Conservation (phyloP, 2,113 vertebrate genomes). For the Labeo rohita region DNA sequence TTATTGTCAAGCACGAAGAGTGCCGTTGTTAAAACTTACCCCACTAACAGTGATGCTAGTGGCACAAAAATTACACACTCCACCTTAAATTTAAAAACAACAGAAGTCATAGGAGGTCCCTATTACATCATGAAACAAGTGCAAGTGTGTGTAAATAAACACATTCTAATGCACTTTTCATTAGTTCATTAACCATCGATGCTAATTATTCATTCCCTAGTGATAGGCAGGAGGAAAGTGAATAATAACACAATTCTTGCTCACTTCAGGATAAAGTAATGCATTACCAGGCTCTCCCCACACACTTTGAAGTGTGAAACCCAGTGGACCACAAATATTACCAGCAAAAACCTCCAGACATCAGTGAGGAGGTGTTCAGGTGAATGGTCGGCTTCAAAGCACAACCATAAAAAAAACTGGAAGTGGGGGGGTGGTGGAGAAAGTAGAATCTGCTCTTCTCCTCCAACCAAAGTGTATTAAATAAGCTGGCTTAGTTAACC, state of each 20-base stretch:
- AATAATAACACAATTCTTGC: slow-evolving; percentile 14
- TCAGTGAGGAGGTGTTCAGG: slow-evolving; percentile 37
- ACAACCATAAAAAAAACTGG: background rate
- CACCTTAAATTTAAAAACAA: background rate
- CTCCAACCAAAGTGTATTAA: background rate
- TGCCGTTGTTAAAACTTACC: background rate
- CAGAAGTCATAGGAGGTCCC: background rate
- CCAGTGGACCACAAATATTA: slow-evolving; percentile 50
- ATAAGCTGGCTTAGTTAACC: slow-evolving; percentile 30
- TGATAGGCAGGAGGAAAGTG: background rate
- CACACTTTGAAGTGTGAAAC: slow-evolving; percentile 46
- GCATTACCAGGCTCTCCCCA: slow-evolving; percentile 19
- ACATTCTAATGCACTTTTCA: background rate
- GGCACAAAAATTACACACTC: background rate
- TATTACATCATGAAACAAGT: background rate
- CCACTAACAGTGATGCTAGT: background rate
- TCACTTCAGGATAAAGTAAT: slow-evolving; percentile 31
- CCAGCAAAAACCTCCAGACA: slow-evolving; percentile 44
- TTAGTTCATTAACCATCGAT: slow-evolving; percentile 3
- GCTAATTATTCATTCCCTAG: slow-evolving; percentile 14
- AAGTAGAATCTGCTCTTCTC: background rate
- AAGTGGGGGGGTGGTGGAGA: background rate
- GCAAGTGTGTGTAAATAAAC: background rate
- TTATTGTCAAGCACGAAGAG: background rate
- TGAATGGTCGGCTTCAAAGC: slow-evolving; percentile 40